Conservation (phyloP, 2,797 vertebrate genomes). For the Anguilla anguilla region DNA sequence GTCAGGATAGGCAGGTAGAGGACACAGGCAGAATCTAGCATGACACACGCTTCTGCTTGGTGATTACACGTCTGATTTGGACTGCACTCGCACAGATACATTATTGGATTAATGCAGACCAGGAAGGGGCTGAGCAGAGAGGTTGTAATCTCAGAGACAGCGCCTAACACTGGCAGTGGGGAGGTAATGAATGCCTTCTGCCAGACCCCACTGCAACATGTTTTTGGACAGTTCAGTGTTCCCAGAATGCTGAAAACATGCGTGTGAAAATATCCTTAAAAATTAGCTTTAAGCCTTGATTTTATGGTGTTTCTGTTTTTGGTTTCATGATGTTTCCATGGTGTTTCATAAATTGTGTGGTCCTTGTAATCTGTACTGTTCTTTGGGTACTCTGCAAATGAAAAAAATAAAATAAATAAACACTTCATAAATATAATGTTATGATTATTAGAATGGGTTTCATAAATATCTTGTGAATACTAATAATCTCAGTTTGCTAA, state of each 20-base stretch:
- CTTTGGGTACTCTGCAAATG: background rate
- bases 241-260: background rate
- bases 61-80: slow-evolving; percentile 14
- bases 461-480: background rate
- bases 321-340: background rate
- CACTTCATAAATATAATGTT: background rate
- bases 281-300: background rate
- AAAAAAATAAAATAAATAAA: background rate
- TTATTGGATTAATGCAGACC: slow-evolving; percentile 9
- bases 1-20: background rate
- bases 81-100: background rate
- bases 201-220: background rate
- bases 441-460: background rate
- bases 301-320: background rate
- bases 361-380: background rate
- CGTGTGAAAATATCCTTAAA: background rate
- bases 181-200: background rate
- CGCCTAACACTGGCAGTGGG: background rate
- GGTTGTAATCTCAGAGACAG: background rate
- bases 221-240: background rate
- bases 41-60: background rate
- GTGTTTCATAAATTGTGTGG: background rate
- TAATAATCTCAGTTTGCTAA: background rate
- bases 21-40: background rate
- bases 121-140: slow-evolving; percentile 8